Percentiles rank a stretch among this genome's conserved stretches.
Evolutionary conservation across 2,113 vertebrate species (phyloP).

Genomic region (Serinus canaria): DNA sequence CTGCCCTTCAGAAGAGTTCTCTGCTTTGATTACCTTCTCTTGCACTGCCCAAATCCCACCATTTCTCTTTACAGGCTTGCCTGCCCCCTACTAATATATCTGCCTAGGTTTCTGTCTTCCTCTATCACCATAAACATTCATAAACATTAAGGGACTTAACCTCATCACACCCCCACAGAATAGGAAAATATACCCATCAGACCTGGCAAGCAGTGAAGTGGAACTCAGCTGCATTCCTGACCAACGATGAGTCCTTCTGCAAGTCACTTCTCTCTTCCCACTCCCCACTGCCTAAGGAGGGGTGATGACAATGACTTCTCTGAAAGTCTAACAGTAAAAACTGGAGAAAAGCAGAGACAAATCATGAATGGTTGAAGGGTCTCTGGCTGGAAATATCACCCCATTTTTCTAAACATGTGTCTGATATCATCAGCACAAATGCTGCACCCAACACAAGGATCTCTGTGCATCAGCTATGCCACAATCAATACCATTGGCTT

Average conservation of each 20-base stretch:
- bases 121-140: constrained; percentile 36
- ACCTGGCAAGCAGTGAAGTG: constrained; percentile 23
- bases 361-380: neutral
- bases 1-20: neutral
- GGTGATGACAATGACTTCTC: neutral
- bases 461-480: neutral
- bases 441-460: neutral
- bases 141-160: constrained; percentile 58
- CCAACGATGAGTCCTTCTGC: neutral
- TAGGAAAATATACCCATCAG: constrained; percentile 33
- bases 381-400: neutral
- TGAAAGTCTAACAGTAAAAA: neutral
- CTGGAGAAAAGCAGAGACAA: neutral
- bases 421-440: neutral
- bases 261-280: neutral
- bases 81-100: constrained; percentile 17
- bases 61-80: constrained; percentile 3
- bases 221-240: constrained; percentile 6
- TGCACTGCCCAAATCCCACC: neutral
- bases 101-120: constrained; percentile 21
- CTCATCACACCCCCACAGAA: neutral
- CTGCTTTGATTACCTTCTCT: neutral
- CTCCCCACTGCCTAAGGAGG: neutral
- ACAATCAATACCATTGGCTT: neutral
- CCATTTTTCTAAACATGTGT: neutral